These are phyloP conservation scores for Poeciliopsis gracilis DNA, from an alignment of 2,797 vertebrate species.

Conservation along the genomic window DNA sequence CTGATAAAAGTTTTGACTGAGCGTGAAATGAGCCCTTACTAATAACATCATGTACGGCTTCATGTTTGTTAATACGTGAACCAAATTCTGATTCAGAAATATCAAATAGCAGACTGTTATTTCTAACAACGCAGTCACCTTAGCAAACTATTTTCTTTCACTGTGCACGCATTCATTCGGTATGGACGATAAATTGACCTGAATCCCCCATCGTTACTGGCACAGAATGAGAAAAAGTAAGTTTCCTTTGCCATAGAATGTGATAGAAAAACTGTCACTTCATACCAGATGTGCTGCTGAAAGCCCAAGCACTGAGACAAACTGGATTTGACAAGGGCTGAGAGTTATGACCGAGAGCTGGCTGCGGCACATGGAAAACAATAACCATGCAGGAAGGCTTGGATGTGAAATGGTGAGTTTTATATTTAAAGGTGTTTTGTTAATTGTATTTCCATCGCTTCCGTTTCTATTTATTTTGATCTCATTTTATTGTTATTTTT, in stretches of 20 bases:
- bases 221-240: background rate
- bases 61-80: background rate
- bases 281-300: slow-evolving; percentile 35
- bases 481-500: background rate
- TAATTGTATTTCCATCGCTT: slow-evolving; percentile 27
- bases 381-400: slow-evolving; percentile 24
- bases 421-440: slow-evolving; percentile 9
- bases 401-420: slow-evolving; percentile 11
- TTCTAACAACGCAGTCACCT: background rate
- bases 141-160: background rate
- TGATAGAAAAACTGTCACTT: slow-evolving; percentile 9
- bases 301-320: slow-evolving; percentile 27
- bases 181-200: background rate
- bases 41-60: background rate
- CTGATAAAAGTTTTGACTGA: background rate
- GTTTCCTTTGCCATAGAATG: background rate
- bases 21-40: background rate
- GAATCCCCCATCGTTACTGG: background rate
- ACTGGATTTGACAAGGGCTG: slow-evolving; percentile 8
- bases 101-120: background rate
- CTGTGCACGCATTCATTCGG: background rate
- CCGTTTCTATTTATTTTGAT: slow-evolving; percentile 11
- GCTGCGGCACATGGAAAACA: slow-evolving; percentile 22
- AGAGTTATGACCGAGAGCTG: slow-evolving; percentile 48
- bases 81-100: background rate